phyloP scores from a whole-genome alignment of 64 coral and sea anemone species.

The Pachyseris speciosa region DNA sequence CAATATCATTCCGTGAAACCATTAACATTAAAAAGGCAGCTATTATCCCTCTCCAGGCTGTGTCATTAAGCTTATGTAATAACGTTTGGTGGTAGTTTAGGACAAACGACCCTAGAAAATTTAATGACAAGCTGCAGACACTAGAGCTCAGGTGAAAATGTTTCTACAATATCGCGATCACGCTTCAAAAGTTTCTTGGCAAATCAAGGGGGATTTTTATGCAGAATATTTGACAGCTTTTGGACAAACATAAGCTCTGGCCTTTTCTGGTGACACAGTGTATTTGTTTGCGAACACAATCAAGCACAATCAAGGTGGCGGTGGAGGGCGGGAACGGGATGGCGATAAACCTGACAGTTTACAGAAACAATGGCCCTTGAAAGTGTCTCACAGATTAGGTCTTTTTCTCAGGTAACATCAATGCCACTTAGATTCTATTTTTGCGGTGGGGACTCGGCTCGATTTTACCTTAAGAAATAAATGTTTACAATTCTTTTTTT shows the following conservation, averaged over 20 bases:
- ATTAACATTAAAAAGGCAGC: neutral
- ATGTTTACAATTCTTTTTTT: neutral
- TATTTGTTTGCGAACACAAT: slow-evolving; percentile 23
- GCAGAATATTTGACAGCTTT: slow-evolving; percentile 27
- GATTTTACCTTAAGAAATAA: neutral
- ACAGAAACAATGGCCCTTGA: slow-evolving; percentile 35
- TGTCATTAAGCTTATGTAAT: slow-evolving; percentile 5
- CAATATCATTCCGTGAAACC: neutral
- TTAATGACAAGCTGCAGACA: neutral
- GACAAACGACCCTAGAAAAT: neutral
- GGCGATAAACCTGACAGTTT: slow-evolving; percentile 39
- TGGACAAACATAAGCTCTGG: neutral
- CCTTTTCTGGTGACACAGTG: neutral
- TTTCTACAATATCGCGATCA: slow-evolving; percentile 16
- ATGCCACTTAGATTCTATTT: neutral
- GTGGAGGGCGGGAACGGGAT: neutral
- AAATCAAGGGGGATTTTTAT: too few species aligned
- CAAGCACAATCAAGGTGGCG: neutral
- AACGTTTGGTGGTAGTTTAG: neutral
- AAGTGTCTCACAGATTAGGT: neutral
- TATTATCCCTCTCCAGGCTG: neutral
- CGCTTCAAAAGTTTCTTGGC: neutral
- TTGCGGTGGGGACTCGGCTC: neutral
- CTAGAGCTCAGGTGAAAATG: slow-evolving; percentile 1
- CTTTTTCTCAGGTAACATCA: neutral